Evolutionary conservation across 2,888 invertebrate species (phyloP).

Genomic region (Priapulus caudatus): DNA sequence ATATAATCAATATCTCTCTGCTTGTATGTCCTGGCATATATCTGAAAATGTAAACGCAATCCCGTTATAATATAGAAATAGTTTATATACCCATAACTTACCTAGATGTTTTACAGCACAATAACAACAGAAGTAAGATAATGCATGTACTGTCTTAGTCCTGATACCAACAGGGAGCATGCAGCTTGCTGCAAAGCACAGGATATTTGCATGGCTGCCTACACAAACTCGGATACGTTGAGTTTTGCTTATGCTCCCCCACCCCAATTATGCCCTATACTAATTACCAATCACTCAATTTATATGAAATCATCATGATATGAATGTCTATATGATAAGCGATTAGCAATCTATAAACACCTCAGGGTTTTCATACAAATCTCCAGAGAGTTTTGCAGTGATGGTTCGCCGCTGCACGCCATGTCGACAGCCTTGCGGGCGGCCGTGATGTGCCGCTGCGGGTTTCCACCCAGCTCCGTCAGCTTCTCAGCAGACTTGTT

Average conservation of each 20-base stretch:
- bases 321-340: background rate
- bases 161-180: too few relatives aligned
- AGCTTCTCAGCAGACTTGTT: conserved; percentile 89
- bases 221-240: too few relatives aligned
- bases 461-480: conserved; percentile 71
- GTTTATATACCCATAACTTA: background rate
- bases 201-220: too few relatives aligned
- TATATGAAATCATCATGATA: too few relatives aligned
- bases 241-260: too few relatives aligned
- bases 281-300: too few relatives aligned
- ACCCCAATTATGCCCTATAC: too few relatives aligned
- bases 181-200: too few relatives aligned
- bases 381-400: conserved; percentile 86
- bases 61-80: background rate
- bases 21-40: conserved; percentile 88
- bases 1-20: conserved; percentile 76
- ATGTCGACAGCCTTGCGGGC: conserved; percentile 45
- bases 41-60: conserved; percentile 27
- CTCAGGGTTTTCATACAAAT: conserved; percentile 68
- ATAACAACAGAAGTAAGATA: background rate
- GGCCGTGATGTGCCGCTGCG: conserved; percentile 38
- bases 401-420: conserved; percentile 76
- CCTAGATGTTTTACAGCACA: too few relatives aligned
- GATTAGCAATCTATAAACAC: conserved; percentile 25
- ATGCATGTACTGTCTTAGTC: too few relatives aligned